A percentile compares a stretch with the other conserved stretches of the same genome.
Evolutionary conservation across 2,113 vertebrate genomes (phyloP).

Genomic region (Hipposideros armiger): DNA sequence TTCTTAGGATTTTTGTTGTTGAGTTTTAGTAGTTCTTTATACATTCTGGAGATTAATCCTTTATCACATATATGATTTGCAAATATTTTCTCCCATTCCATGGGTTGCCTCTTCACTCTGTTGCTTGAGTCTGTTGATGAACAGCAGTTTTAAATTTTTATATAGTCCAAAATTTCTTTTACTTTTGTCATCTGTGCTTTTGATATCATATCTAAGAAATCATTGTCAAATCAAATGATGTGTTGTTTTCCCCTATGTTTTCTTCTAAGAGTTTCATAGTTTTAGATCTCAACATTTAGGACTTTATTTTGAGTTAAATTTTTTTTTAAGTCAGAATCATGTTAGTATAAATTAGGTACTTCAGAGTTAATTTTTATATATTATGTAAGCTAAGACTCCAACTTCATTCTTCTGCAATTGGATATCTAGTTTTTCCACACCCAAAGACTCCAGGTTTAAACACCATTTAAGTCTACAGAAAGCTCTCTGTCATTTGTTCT

Average conservation of each 20-base stretch:
- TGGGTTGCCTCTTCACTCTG: background rate
- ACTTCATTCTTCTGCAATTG: background rate
- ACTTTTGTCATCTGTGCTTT: background rate
- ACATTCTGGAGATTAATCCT: background rate
- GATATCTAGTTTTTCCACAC: background rate
- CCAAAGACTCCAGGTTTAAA: background rate
- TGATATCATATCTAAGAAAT: background rate
- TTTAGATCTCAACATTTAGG: background rate
- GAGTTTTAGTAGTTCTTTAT: background rate
- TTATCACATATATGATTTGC: background rate
- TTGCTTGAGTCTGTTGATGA: background rate
- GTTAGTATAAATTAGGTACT: too few species aligned
- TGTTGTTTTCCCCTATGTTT: background rate
- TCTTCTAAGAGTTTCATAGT: background rate
- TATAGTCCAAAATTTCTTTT: background rate
- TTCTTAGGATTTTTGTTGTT: background rate
- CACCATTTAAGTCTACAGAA: background rate
- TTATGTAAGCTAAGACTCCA: background rate
- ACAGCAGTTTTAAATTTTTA: background rate
- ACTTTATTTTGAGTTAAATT: background rate
- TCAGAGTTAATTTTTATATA: background rate
- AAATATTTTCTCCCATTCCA: conserved; percentile 5
- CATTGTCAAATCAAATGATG: background rate
- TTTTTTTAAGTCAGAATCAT: too few species aligned
- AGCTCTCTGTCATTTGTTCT: background rate